Percentiles rank a stretch among this genome's conserved stretches.
Evolutionary conservation across 30 jellyfish, hydroid and myxozoan species (phyloP).

Genomic region (Sanderia malayensis): DNA sequence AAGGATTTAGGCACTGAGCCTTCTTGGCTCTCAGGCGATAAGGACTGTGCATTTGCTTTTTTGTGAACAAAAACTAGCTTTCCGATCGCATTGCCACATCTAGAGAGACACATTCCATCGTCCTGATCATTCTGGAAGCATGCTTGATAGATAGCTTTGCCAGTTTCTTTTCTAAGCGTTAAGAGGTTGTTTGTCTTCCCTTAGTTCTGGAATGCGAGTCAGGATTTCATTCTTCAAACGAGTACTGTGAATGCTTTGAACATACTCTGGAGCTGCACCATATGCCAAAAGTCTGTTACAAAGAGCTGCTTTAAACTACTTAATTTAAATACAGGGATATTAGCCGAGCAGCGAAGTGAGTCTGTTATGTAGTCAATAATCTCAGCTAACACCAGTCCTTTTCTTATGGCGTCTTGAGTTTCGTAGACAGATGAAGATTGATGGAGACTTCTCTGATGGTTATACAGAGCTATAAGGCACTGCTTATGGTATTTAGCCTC

Average conservation of each 20-base stretch:
- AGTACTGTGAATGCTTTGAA: slow-evolving; percentile 11
- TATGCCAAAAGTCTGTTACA: neutral
- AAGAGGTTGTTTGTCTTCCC: neutral
- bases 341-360: neutral
- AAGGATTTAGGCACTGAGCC: neutral
- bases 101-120: slow-evolving; percentile 17
- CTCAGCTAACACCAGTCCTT: slow-evolving; percentile 7
- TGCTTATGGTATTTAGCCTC: neutral
- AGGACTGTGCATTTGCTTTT: too few relatives aligned
- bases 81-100: slow-evolving; percentile 10
- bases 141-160: slow-evolving; percentile 6
- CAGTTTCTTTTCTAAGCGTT: neutral
- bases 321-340: neutral
- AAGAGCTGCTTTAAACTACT: neutral
- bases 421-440: neutral
- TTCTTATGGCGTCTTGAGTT: neutral
- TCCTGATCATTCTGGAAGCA: slow-evolving; percentile 2
- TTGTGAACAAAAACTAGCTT: neutral
- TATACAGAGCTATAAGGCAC: slow-evolving; percentile 13
- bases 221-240: slow-evolving; percentile 3
- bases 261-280: neutral
- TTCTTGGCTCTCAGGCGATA: neutral
- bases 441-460: slow-evolving; percentile 6
- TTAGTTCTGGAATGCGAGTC: neutral
- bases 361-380: neutral